A percentile compares a stretch with the other conserved stretches of the same genome.
These are phyloP conservation scores for Plumapathes pennacea DNA, from an alignment of 92 coral and sea anemone genomes.

Conservation along the genomic window DNA sequence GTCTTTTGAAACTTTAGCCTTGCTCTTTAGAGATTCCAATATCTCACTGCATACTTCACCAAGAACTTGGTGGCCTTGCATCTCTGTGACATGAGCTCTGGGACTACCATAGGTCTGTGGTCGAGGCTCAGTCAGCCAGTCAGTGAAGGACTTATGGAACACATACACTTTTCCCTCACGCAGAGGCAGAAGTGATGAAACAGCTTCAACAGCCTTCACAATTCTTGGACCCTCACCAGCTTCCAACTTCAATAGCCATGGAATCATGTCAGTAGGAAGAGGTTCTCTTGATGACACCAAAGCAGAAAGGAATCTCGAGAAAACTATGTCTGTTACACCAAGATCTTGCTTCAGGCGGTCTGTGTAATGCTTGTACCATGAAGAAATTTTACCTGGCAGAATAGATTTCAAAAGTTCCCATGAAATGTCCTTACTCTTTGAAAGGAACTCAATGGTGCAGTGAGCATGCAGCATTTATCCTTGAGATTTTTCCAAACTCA, in stretches of 20 bases:
- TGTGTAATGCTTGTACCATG: constrained; percentile 55
- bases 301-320: constrained; percentile 46
- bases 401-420: neutral
- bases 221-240: neutral
- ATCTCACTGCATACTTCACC: constrained; percentile 28
- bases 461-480: constrained; percentile 75
- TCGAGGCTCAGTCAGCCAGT: constrained; percentile 50
- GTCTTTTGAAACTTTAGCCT: no score
- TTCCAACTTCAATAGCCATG: constrained; percentile 17
- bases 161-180: constrained; percentile 35
- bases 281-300: constrained; percentile 53
- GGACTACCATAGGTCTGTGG: constrained; percentile 31
- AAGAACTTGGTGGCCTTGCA: constrained; percentile 39
- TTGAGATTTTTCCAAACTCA: constrained; percentile 44
- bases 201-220: constrained; percentile 7
- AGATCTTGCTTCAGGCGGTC: constrained; percentile 30
- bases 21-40: constrained; percentile 12
- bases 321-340: constrained; percentile 10
- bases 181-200: constrained; percentile 54
- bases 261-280: constrained; percentile 41
- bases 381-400: constrained; percentile 58
- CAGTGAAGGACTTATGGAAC: constrained; percentile 64
- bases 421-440: constrained; percentile 9
- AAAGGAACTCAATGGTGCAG: constrained; percentile 34
- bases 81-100: constrained; percentile 25